These are phyloP conservation scores for Gobio occitaniae DNA, from an alignment of 2,797 vertebrate genomes.

Conservation along the genomic window DNA sequence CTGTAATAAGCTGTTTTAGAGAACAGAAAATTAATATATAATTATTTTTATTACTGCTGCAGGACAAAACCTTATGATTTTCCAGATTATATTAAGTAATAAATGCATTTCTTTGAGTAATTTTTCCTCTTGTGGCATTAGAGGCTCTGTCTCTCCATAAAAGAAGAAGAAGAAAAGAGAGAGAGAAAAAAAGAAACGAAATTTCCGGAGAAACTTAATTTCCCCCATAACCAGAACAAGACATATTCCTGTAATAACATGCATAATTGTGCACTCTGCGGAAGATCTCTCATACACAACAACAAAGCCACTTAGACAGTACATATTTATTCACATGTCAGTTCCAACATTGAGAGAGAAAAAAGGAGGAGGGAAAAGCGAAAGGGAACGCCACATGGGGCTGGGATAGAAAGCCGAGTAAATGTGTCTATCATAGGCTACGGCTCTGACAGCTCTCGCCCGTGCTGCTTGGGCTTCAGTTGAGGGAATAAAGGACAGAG, in stretches of 20 bases:
- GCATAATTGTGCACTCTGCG: conserved; percentile 81
- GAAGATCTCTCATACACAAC: conserved; percentile 77
- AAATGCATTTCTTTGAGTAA: conserved; percentile 79
- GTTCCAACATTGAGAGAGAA: conserved; percentile 65
- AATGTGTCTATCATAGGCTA: conserved; percentile 77
- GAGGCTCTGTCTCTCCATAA: conserved; percentile 65
- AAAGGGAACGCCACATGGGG: conserved; percentile 72
- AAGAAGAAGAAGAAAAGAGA: conserved; percentile 62
- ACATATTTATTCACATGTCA: conserved; percentile 83
- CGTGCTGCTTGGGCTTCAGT: conserved; percentile 70
- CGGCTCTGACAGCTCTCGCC: conserved; percentile 71
- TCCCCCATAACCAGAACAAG: conserved; percentile 82
- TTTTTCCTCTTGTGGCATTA: conserved; percentile 75
- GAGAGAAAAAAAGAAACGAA: conserved; percentile 74
- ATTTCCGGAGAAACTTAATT: conserved; percentile 83
- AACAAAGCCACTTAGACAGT: conserved; percentile 83
- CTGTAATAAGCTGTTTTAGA: conserved; percentile 77
- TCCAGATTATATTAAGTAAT: conserved; percentile 79
- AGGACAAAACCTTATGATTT: conserved; percentile 77
- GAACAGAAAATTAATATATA: conserved; percentile 78
- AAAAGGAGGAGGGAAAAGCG: conserved; percentile 60
- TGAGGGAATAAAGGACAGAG: conserved; percentile 74
- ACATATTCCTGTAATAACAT: conserved; percentile 82
- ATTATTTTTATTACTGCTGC: conserved; percentile 78
- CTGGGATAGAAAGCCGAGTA: conserved; percentile 74